A percentile compares a stretch with the other conserved stretches of the same genome.
These are phyloP conservation scores for Prionailurus viverrinus DNA, from an alignment of 2,113 vertebrate genomes.

Conservation along the genomic window DNA sequence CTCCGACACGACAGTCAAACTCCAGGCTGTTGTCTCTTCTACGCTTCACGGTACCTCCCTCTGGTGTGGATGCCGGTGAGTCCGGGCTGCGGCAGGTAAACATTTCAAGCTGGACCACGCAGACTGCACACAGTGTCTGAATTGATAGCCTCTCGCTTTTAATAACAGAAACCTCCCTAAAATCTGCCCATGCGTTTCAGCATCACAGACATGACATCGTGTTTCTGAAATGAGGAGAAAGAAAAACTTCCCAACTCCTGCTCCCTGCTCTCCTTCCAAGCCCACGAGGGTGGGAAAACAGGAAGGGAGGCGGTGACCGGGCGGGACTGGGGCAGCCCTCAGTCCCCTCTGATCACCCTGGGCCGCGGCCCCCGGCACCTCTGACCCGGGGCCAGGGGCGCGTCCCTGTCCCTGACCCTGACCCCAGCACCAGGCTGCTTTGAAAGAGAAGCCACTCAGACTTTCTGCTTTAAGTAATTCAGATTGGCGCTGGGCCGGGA, in stretches of 20 bases:
- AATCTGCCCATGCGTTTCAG: constrained; percentile 74
- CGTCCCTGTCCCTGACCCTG: background rate
- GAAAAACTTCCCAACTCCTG: constrained; percentile 41
- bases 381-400: background rate
- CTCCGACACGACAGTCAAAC: no score
- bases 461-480: background rate
- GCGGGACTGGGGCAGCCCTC: background rate
- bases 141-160: constrained; percentile 76
- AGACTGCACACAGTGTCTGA: constrained; percentile 63
- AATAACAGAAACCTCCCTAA: constrained; percentile 70
- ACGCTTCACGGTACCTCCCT: background rate
- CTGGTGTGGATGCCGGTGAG: rapidly evolving
- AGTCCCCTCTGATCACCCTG: rapidly evolving
- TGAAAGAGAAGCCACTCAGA: background rate
- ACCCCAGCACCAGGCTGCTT: background rate
- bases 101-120: constrained; percentile 59
- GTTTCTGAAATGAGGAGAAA: constrained; percentile 70
- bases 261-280: background rate
- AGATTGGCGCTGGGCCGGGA: background rate
- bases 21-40: background rate
- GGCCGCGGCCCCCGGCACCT: rapidly evolving
- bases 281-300: background rate
- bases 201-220: constrained; percentile 72
- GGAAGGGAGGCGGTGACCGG: background rate
- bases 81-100: background rate